A percentile compares a stretch with the other conserved stretches of the same genome.
These are phyloP conservation scores for Thinocorus orbignyianus DNA, from an alignment of 2,113 vertebrate genomes.

Conservation along the genomic window DNA sequence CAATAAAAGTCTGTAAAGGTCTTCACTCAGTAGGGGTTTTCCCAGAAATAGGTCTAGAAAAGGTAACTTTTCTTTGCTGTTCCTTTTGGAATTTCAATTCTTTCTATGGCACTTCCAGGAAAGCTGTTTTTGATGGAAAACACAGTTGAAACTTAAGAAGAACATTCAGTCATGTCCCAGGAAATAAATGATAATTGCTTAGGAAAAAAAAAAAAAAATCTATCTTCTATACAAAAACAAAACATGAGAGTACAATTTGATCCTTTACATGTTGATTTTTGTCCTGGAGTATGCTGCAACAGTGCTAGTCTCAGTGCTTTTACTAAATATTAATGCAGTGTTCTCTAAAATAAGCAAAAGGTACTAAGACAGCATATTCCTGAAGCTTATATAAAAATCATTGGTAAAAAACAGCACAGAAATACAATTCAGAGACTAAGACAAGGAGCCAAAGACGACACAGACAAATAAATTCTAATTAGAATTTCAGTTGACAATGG, in stretches of 20 bases:
- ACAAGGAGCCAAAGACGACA: background rate
- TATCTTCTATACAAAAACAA: background rate
- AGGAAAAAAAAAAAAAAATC: background rate
- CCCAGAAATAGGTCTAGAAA: background rate
- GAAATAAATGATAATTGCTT: background rate
- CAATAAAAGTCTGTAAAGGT: background rate
- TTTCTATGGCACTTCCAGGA: background rate
- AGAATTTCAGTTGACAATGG: background rate
- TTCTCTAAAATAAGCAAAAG: background rate
- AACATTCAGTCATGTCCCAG: rapidly evolving
- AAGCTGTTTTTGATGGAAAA: background rate
- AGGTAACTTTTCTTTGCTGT: background rate
- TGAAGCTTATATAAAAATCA: background rate
- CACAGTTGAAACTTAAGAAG: background rate
- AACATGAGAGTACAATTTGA: background rate
- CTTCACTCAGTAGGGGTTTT: background rate
- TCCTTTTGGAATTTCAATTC: background rate
- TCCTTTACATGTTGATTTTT: background rate
- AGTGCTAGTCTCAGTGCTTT: background rate
- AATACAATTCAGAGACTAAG: background rate
- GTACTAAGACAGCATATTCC: background rate
- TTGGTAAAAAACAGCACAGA: background rate
- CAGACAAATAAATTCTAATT: background rate
- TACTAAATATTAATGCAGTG: background rate
- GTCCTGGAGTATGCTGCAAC: background rate